phyloP scores from a whole-genome alignment of 2,797 vertebrate genomes.

The Microchirus variegatus region DNA sequence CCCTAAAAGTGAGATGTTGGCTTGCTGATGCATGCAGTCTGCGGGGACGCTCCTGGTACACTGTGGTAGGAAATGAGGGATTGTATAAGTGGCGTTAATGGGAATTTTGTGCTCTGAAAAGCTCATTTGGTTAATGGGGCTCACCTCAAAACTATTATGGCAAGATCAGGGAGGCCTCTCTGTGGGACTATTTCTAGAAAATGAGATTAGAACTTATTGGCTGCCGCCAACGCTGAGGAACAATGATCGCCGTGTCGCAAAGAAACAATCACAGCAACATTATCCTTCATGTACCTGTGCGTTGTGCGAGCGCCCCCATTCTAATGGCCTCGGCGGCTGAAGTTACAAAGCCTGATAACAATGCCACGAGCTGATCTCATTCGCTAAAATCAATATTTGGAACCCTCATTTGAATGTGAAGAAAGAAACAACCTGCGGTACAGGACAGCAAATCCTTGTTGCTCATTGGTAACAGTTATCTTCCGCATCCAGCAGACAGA shows the following conservation, averaged over 20 bases:
- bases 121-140: constrained; percentile 75
- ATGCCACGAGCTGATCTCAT: constrained; percentile 48
- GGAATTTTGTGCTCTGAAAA: constrained; percentile 61
- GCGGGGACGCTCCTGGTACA: constrained; percentile 17
- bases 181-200: constrained; percentile 59
- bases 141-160: constrained; percentile 69
- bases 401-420: constrained; percentile 15
- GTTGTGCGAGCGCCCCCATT: constrained; percentile 31
- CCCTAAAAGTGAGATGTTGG: constrained; percentile 21
- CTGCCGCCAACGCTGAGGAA: constrained; percentile 26
- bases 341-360: constrained; percentile 31
- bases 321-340: constrained; percentile 43
- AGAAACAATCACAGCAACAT: constrained; percentile 57
- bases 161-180: constrained; percentile 51
- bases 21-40: constrained; percentile 16
- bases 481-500: constrained; percentile 13
- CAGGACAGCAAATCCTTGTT: constrained; percentile 19
- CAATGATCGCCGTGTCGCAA: constrained; percentile 42
- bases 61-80: constrained; percentile 45
- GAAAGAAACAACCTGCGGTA: neutral
- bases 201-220: constrained; percentile 70
- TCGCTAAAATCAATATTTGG: constrained; percentile 45
- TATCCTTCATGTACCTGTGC: constrained; percentile 51
- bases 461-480: neutral
- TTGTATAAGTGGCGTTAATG: constrained; percentile 48